Evolutionary conservation across 2,797 vertebrate genomes (phyloP).

Genomic region (Hoplostethus atlanticus): DNA sequence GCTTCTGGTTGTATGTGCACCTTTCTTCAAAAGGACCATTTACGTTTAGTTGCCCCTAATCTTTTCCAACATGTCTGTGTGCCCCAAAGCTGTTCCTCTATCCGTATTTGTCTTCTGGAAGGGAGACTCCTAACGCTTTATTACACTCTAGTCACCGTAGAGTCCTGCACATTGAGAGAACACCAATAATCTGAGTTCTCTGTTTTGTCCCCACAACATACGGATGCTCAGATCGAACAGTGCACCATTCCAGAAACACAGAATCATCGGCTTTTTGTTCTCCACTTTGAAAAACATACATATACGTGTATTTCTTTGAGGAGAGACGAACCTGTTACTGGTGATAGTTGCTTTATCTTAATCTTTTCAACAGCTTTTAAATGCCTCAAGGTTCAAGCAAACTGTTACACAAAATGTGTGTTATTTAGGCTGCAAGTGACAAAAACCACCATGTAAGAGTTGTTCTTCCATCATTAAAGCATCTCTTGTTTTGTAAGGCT

Average conservation of each 20-base stretch:
- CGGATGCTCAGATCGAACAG: constrained; percentile 5
- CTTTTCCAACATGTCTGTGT: constrained; percentile 28
- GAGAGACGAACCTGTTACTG: neutral
- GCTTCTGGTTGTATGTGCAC: constrained; percentile 42
- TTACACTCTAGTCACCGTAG: no score
- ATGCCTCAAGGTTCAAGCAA: constrained; percentile 49
- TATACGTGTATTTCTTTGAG: neutral
- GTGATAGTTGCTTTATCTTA: constrained; percentile 46
- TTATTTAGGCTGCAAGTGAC: constrained; percentile 30
- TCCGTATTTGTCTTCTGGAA: constrained; percentile 20
- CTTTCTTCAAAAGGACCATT: constrained; percentile 59
- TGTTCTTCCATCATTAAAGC: constrained; percentile 62
- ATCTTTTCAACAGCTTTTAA: constrained; percentile 53
- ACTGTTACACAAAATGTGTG: constrained; percentile 35
- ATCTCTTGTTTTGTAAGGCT: constrained; percentile 50
- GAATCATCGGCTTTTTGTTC: constrained; percentile 7
- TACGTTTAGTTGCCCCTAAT: constrained; percentile 27
- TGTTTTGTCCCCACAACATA: neutral
- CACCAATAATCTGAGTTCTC: constrained; percentile 13
- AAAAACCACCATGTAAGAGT: neutral
- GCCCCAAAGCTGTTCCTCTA: constrained; percentile 51
- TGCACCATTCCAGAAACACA: neutral
- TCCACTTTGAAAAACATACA: constrained; percentile 6
- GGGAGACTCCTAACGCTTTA: no score
- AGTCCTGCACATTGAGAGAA: constrained; percentile 1